phyloP scores from a whole-genome alignment of 2,797 vertebrate genomes.

The Ciconia nigra region DNA sequence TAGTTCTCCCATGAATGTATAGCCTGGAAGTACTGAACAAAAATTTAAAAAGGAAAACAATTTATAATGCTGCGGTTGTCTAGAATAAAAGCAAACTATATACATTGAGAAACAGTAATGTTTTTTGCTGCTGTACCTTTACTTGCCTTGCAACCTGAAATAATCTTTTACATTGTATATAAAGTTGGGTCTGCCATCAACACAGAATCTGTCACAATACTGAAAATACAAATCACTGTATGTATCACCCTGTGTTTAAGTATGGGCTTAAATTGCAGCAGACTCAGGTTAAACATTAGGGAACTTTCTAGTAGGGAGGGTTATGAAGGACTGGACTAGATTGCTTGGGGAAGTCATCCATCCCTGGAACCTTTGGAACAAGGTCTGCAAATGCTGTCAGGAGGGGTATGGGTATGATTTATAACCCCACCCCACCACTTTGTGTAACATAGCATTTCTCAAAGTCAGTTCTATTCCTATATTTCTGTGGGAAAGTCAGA shows the following conservation, averaged over 20 bases:
- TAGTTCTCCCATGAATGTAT: background rate
- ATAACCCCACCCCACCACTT: background rate
- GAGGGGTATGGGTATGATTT: background rate
- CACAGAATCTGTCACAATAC: background rate
- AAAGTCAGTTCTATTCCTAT: background rate
- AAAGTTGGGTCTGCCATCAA: background rate
- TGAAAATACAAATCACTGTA: background rate
- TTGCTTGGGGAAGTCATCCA: background rate
- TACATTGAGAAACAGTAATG: background rate
- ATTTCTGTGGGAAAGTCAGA: background rate
- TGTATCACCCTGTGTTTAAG: background rate
- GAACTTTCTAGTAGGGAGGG: background rate
- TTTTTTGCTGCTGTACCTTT: background rate
- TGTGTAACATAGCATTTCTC: background rate
- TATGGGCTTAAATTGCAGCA: background rate
- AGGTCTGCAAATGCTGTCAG: background rate
- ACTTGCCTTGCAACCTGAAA: background rate
- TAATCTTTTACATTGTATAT: background rate
- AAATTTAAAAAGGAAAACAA: background rate
- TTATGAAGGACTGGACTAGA: background rate
- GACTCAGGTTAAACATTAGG: constrained; percentile 15
- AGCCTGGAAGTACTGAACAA: background rate
- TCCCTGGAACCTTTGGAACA: background rate
- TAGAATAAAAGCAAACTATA: background rate
- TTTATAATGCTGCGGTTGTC: background rate